These are phyloP conservation scores for Ceraclea dissimilis DNA, from an alignment of 2,888 invertebrate species.

Conservation along the genomic window DNA sequence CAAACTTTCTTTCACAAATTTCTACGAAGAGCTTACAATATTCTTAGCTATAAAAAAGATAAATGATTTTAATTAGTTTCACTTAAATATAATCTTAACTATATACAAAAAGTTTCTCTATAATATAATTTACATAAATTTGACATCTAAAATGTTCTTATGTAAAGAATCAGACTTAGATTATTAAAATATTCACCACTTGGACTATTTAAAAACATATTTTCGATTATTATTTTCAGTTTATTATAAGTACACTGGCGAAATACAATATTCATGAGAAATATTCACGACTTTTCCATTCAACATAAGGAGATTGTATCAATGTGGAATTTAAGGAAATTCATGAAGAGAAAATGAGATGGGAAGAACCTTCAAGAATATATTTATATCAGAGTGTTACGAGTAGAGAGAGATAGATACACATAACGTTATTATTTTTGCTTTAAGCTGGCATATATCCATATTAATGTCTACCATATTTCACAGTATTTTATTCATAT, in stretches of 20 bases:
- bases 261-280: background rate
- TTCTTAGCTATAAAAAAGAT: no score
- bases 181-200: background rate
- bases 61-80: no score
- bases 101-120: background rate
- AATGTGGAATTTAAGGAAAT: conserved; percentile 24
- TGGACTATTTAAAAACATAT: conserved; percentile 1
- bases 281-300: conserved; percentile 13
- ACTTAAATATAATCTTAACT: no score
- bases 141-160: conserved; percentile 15
- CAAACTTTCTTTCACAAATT: no score
- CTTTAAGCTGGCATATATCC: conserved; percentile 53
- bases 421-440: conserved; percentile 43
- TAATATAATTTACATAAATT: background rate
- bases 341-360: conserved; percentile 6
- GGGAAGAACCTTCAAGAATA: no score
- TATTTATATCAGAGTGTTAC: background rate
- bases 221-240: background rate
- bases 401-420: conserved; percentile 25
- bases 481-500: conserved; percentile 76
- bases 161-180: background rate
- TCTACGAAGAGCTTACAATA: no score
- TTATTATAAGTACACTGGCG: background rate
- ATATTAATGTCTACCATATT: conserved; percentile 71
- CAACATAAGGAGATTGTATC: conserved; percentile 23